Evolutionary conservation across 35 echinoderm and acorn worm genomes (phyloP).

Genomic region (Holothuria glaberrima): DNA sequence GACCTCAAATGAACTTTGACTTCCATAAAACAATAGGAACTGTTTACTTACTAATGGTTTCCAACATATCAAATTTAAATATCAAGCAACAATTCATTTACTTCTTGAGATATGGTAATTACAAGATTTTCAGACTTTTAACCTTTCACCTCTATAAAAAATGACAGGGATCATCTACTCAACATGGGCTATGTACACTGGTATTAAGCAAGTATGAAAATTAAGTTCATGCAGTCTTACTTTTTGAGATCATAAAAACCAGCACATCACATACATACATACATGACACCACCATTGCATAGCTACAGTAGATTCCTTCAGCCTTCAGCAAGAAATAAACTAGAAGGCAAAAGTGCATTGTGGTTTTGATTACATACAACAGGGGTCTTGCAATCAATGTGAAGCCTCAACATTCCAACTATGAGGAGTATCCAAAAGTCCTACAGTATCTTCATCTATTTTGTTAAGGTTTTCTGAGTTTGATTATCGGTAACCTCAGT

Average conservation of each 20-base stretch:
- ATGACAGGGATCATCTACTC: constrained; percentile 4
- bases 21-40: not conserved
- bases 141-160: not conserved
- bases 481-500: no score
- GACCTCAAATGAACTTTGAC: not conserved
- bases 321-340: not conserved
- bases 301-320: not conserved
- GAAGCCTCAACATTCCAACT: not conserved
- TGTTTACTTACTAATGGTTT: constrained; percentile 15
- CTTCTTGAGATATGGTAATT: not conserved
- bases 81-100: constrained; percentile 18
- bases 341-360: not conserved
- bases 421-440: constrained; percentile 7
- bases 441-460: constrained; percentile 3
- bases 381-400: not conserved
- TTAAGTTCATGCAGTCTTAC: not conserved
- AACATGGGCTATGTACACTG: not conserved
- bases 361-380: not conserved
- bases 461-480: not conserved
- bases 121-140: not conserved
- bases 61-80: constrained; percentile 12
- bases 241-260: no score
- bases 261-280: not conserved
- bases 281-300: constrained; percentile 3
- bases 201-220: not conserved